These are phyloP conservation scores for Lepidocyrtoides sp. DNA, from an alignment of 2,888 invertebrate genomes.

Conservation along the genomic window DNA sequence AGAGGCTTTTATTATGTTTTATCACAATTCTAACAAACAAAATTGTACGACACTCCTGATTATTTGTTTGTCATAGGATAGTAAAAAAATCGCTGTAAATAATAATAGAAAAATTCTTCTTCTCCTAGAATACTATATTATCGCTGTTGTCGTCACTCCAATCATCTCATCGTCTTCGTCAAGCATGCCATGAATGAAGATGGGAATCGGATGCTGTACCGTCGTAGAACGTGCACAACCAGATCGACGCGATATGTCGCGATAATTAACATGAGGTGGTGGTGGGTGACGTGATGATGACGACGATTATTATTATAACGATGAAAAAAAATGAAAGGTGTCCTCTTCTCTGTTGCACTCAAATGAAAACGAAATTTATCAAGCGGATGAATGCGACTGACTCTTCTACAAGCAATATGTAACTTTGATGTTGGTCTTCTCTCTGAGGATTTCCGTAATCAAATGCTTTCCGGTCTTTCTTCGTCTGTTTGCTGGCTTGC, in stretches of 20 bases:
- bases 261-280: slow-evolving; percentile 36
- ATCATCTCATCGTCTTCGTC: background rate
- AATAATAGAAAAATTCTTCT: slow-evolving; percentile 4
- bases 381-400: slow-evolving; percentile 46
- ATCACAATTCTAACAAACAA: slow-evolving; percentile 13
- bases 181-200: slow-evolving; percentile 37
- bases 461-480: slow-evolving; percentile 78
- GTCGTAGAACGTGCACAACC: slow-evolving; percentile 12
- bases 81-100: background rate
- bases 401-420: slow-evolving; percentile 31
- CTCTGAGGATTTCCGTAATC: slow-evolving; percentile 78
- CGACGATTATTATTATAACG: background rate
- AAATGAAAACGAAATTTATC: slow-evolving; percentile 65
- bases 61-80: background rate
- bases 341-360: slow-evolving; percentile 22
- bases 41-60: background rate
- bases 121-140: background rate
- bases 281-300: background rate
- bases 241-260: background rate
- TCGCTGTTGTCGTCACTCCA: background rate
- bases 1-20: slow-evolving; percentile 35
- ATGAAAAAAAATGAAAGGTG: slow-evolving; percentile 50
- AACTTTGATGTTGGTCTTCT: slow-evolving; percentile 21
- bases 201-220: background rate
- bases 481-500: too few species aligned